These are phyloP conservation scores for Volucella inflata DNA, from an alignment of 2,888 invertebrate genomes.

Conservation along the genomic window DNA sequence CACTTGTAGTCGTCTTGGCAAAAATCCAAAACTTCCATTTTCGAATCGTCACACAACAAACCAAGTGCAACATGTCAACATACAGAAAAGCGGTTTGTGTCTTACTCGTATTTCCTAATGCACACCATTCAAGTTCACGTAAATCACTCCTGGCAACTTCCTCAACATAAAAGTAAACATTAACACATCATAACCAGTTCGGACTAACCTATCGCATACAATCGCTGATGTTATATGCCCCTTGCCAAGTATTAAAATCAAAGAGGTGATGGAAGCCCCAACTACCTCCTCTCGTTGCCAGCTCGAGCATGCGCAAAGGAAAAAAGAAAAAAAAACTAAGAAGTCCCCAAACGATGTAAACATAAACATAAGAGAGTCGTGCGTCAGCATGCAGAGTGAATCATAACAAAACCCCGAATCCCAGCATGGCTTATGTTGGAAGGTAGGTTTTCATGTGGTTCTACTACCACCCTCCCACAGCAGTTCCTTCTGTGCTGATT, in stretches of 20 bases:
- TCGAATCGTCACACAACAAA: neutral
- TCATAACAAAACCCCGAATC: constrained; percentile 63
- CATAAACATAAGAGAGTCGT: constrained; percentile 52
- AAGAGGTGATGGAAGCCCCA: neutral
- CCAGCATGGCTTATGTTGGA: constrained; percentile 58
- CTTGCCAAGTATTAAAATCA: neutral
- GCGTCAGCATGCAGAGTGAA: constrained; percentile 63
- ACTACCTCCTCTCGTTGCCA: too few relatives aligned
- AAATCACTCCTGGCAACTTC: constrained; percentile 38
- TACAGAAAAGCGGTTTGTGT: constrained; percentile 1
- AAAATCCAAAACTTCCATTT: neutral
- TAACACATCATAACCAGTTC: constrained; percentile 57
- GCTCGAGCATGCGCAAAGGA: neutral
- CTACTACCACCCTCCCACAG: neutral
- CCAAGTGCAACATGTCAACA: neutral
- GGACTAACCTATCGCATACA: constrained; percentile 23
- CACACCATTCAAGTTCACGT: constrained; percentile 35
- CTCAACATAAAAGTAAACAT: constrained; percentile 36
- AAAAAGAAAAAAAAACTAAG: constrained; percentile 6
- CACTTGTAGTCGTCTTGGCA: neutral
- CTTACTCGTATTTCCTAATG: constrained; percentile 23
- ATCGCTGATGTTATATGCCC: neutral
- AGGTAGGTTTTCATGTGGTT: constrained; percentile 38
- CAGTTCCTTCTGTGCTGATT: too few relatives aligned
- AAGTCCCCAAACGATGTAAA: constrained; percentile 35